Evolutionary conservation across 2,113 vertebrate genomes (phyloP), one percentile per base, ranked within the genome.

Genomic region (Leucopsar rothschildi): DNA sequence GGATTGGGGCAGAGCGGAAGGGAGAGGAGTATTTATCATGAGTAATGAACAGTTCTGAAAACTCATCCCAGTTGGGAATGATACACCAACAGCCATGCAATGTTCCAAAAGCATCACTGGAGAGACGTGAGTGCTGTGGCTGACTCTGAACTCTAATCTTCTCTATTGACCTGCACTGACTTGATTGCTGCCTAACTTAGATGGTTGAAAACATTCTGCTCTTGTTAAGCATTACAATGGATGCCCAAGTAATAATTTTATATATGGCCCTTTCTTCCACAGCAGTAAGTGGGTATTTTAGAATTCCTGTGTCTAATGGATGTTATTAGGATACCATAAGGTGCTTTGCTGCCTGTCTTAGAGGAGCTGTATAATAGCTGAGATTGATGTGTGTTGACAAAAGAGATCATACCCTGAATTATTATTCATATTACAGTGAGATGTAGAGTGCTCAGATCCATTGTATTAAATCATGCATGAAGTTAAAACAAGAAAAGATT

Each of bases 381-480:
- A 92, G 92, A 95, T 88, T 92, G 95, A 96, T 90, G 82, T 90
- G 86, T 95, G 88, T 92, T 96, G 96, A 96, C 95, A 95, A 87
- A 61, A 87, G 53, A 85, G 57, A 96, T 95, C 93, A 95, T 82
- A 95, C 73, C 18, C 79, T 95, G 82, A 93, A 95, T 96, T 95
- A 95, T 83, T 95, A 95, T 96, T 96, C 90, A 92, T 81, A 70
- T 92, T 90, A 71, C 55, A 70, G 79, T 49, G 55, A 95, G 71
- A 69, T 60, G 79, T 82, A 61, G 75, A 94, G 92, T 76, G 79
- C 55, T 90, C 44, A 72, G 63, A 75, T 92, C 86, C 52, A 29
- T 80, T 86, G 64, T 77, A 66, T 66, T 96, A 92, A 93, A 93
- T 87, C 3, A 6, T 63, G 85, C 82, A 86, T 82, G 76, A 88